A percentile compares a stretch with the other conserved stretches of the same genome.
These are phyloP conservation scores for Addax nasomaculatus DNA, from an alignment of 2,113 vertebrate genomes.

Conservation along the genomic window DNA sequence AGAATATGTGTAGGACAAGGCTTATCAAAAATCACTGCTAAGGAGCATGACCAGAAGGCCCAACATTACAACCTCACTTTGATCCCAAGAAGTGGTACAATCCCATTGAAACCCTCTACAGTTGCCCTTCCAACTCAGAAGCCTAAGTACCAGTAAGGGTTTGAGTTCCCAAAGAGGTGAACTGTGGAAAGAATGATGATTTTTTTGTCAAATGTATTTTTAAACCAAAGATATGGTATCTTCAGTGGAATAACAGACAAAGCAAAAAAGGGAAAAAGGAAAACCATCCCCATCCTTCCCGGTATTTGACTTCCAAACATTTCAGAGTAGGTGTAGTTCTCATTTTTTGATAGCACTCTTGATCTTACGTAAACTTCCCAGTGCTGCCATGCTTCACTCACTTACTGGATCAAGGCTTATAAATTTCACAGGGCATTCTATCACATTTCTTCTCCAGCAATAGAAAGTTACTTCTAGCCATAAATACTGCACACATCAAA, in stretches of 20 bases:
- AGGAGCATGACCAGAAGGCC: neutral
- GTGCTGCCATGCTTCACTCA: neutral
- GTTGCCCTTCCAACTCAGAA: neutral
- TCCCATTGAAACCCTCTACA: neutral
- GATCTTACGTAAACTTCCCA: neutral
- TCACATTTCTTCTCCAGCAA: neutral
- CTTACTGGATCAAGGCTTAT: neutral
- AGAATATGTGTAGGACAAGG: neutral
- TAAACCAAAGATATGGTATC: constrained; percentile 17
- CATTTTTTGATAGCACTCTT: neutral
- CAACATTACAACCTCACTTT: neutral
- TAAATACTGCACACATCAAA: neutral
- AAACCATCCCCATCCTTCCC: neutral
- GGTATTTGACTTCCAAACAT: neutral
- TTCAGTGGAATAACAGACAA: constrained; percentile 6
- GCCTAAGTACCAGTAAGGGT: neutral
- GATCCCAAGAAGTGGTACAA: neutral
- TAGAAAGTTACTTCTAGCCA: neutral
- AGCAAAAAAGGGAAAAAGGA: neutral
- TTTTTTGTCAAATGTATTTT: constrained; percentile 22
- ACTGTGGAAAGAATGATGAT: neutral
- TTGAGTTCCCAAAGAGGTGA: neutral
- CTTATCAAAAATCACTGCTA: neutral
- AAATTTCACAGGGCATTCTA: neutral
- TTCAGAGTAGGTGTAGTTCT: neutral